Evolutionary conservation across 2,797 vertebrate genomes (phyloP).

Genomic region (Chiloscyllium punctatum): DNA sequence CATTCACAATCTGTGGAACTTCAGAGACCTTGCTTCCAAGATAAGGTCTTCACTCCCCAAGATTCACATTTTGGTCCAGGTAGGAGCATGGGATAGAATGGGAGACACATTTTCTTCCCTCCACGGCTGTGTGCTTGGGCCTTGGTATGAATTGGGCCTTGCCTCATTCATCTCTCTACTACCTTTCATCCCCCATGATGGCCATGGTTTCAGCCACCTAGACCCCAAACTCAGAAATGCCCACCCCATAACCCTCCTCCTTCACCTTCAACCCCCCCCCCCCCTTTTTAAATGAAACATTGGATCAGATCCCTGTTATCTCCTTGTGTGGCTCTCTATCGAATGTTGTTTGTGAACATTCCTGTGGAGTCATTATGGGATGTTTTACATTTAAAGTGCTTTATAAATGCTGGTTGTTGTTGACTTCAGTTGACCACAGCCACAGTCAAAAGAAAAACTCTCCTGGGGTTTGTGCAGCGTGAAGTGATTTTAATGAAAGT

Average conservation of each 20-base stretch:
- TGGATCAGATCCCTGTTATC: background rate
- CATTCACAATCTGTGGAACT: no score
- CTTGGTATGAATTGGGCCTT: background rate
- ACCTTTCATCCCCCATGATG: background rate
- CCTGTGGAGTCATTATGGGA: background rate
- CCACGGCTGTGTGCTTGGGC: background rate
- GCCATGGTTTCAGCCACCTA: background rate
- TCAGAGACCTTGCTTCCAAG: no score
- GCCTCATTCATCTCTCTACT: background rate
- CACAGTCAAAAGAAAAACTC: background rate
- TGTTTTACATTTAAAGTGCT: background rate
- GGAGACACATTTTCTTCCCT: no score
- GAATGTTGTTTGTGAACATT: background rate
- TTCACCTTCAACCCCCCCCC: background rate
- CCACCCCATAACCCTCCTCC: background rate
- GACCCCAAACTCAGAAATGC: background rate
- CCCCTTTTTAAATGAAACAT: background rate
- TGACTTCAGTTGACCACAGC: background rate
- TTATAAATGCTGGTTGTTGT: background rate
- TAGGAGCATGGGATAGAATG: no score
- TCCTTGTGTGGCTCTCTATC: background rate
- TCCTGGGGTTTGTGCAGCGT: background rate
- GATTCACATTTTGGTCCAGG: no score
- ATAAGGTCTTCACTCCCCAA: no score
- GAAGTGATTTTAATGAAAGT: background rate